Percentiles rank a stretch among this genome's conserved stretches.
phyloP scores from a whole-genome alignment of 2,113 vertebrate species.

The Hiodon tergisus region DNA sequence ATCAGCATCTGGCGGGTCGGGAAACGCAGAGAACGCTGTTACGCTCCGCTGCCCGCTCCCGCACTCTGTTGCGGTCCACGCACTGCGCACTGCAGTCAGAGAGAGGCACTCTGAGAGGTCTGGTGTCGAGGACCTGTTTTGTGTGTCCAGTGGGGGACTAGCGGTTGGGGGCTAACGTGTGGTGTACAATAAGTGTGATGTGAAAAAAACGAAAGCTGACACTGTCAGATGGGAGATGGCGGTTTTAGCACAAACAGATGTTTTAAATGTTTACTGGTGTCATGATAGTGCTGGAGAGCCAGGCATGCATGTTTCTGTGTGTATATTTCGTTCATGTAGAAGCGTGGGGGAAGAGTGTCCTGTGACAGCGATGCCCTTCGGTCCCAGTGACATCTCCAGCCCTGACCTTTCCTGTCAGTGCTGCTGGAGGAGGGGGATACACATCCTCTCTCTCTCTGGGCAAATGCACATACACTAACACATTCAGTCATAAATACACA shows the following conservation, averaged over 20 bases:
- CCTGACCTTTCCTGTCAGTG: conserved; percentile 66
- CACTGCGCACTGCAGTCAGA: conserved; percentile 44
- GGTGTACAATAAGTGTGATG: no score
- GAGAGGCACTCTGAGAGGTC: no score
- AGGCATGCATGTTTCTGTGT: not conserved
- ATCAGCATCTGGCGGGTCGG: conserved; percentile 43
- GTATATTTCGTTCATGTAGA: not conserved
- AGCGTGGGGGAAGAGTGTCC: not conserved
- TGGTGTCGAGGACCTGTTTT: no score
- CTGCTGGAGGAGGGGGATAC: conserved; percentile 33
- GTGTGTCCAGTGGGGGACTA: no score
- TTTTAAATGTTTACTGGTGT: no score
- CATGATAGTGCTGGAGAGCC: no score
- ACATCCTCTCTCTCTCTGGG: conserved; percentile 7
- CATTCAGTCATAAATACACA: not conserved
- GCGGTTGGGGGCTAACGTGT: no score
- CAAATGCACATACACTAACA: conserved; percentile 6
- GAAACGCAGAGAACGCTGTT: conserved; percentile 45
- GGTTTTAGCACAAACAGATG: no score
- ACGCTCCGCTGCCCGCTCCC: conserved; percentile 2
- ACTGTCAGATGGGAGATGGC: no score
- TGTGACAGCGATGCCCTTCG: not conserved
- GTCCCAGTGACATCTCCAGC: conserved; percentile 40
- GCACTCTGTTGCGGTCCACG: conserved; percentile 49
- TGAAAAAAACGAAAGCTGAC: no score